These are phyloP conservation scores for Carlito syrichta DNA, from an alignment of 2,113 vertebrate genomes.

Conservation along the genomic window DNA sequence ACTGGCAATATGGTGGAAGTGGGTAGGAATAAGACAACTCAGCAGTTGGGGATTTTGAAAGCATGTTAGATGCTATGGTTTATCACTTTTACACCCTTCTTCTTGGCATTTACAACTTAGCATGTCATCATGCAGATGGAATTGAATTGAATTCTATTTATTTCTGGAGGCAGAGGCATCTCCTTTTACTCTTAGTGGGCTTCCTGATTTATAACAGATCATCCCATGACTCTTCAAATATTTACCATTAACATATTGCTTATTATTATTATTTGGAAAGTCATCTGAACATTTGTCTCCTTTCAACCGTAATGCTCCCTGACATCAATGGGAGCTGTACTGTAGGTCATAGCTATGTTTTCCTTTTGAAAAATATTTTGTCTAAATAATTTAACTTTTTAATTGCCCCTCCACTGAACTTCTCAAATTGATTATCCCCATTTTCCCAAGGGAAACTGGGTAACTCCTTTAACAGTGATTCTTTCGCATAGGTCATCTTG, in stretches of 20 bases:
- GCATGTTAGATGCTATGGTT: not conserved
- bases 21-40: not conserved
- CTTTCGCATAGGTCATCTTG: not conserved
- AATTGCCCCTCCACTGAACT: not conserved
- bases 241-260: not conserved
- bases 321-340: not conserved
- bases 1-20: not conserved
- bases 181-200: not conserved
- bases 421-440: not conserved
- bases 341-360: not conserved
- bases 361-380: not conserved
- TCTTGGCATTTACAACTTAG: not conserved
- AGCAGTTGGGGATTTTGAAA: not conserved
- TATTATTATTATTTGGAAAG: slow-evolving; percentile 27
- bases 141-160: not conserved
- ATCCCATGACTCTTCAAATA: not conserved
- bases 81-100: not conserved
- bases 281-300: not conserved
- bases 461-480: not conserved
- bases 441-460: not conserved
- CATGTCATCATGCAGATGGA: not conserved
- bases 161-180: not conserved
- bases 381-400: not conserved
- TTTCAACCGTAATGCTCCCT: not conserved
- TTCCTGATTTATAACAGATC: not conserved